phyloP scores from a whole-genome alignment of 1,140 invertebrate species.

The Steinernema khuongi region DNA sequence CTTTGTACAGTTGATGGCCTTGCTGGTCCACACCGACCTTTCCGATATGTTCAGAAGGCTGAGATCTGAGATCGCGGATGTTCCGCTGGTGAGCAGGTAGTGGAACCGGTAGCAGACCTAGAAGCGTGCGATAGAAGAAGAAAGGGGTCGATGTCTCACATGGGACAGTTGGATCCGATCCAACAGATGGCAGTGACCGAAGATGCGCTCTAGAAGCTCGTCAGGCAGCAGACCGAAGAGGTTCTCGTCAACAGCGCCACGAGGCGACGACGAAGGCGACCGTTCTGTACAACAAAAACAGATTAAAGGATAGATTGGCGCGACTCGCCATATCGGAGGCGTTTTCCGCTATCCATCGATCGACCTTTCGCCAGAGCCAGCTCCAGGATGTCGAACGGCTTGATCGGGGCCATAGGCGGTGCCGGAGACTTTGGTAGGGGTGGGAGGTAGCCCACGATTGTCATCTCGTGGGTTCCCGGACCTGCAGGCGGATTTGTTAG shows the following conservation, averaged over 20 bases:
- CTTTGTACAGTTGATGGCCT: background rate
- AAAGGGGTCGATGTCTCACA: no score
- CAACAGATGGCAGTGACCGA: background rate
- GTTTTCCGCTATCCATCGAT: background rate
- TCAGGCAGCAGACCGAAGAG: background rate
- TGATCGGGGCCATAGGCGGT: background rate
- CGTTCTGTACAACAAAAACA: background rate
- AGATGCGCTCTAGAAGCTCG: background rate
- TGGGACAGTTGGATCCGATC: background rate
- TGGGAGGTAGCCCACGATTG: background rate
- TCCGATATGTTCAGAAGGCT: background rate
- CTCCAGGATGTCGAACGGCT: background rate
- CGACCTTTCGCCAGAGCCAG: background rate
- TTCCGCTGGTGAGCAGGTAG: background rate
- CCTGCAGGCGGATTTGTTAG: background rate
- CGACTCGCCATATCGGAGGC: background rate
- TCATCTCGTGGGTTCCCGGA: background rate
- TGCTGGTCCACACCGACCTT: background rate
- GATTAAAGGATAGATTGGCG: background rate
- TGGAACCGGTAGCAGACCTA: slow-evolving; percentile 9
- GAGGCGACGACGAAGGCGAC: background rate
- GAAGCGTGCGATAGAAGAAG: background rate
- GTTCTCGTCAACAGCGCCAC: background rate
- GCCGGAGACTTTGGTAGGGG: background rate
- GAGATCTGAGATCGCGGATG: background rate